Evolutionary conservation across 2,888 invertebrate genomes (phyloP), one percentile per base, ranked within the genome.

Genomic region (Troglohyphantes excavatus): DNA sequence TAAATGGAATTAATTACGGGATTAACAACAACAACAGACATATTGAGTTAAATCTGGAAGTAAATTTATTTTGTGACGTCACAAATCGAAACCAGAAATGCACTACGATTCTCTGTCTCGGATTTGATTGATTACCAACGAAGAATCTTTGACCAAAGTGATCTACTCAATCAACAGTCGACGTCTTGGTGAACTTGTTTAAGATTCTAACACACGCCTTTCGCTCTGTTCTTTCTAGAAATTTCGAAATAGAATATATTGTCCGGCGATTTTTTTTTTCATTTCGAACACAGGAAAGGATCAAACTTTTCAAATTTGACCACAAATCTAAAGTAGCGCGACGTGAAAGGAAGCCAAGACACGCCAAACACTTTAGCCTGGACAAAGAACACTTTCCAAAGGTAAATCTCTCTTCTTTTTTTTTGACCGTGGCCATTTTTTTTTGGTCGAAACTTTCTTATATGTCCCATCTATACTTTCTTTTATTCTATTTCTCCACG

Each of bases 361-460:
- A 59, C 82, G 68, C 72, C 53, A 39, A 82, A 82, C 70, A 59
- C 33, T 72, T 81, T 72, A 61, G 39, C 21, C 29, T 33, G 61
- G 27, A 82, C 82, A 82, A 59, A 82, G 61, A 53, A 61, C 61
- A 61, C 72, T 72, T 82, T 82, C 72, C 82, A 13, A 82, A 82
- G 82, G 82, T 72, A 82, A 82, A 82, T 72, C 61, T 72, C 21
- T 82, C 61, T 70, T 82, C 61, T 21, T 68, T 68, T 53, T n/a
- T 26, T 23, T n/a, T n/a, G n/a, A n/a, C 33, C 26, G 43, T 65
- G 39, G 27, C 65, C 17, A 65, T 65, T 65, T 65, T 65, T 65
- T 65, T 17, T 26, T 26, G n/a, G n/a, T 46, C 53, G 9, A 1
- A 26, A 46, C 68, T 68, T 81, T 61, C 68, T 81, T 81, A 53